These are phyloP conservation scores for Callaeas wilsoni DNA, from an alignment of 2,113 vertebrate species.

Conservation along the genomic window DNA sequence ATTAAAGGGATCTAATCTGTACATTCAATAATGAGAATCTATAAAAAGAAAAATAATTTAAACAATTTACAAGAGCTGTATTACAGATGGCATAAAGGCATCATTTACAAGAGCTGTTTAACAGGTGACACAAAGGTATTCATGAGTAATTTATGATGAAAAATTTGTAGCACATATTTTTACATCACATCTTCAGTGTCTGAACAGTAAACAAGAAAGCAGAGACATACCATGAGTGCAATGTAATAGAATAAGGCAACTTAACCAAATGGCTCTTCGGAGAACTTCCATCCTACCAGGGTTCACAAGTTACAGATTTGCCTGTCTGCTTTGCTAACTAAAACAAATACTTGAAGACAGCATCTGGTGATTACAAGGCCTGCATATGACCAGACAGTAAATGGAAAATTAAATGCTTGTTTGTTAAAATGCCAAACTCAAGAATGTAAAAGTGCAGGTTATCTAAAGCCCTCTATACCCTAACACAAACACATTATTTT, in stretches of 20 bases:
- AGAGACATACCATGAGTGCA: conserved; percentile 37
- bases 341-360: background rate
- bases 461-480: background rate
- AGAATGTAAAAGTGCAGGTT: background rate
- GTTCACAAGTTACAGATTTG: background rate
- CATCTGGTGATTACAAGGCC: background rate
- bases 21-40: conserved; percentile 57
- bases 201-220: conserved; percentile 61
- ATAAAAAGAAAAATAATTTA: conserved; percentile 77
- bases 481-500: background rate
- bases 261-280: conserved; percentile 51
- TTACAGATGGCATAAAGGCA: conserved; percentile 64
- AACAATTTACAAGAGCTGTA: conserved; percentile 72
- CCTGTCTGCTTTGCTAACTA: background rate
- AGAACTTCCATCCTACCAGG: background rate
- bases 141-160: conserved; percentile 59
- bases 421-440: conserved; percentile 14
- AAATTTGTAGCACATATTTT: conserved; percentile 67
- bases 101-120: conserved; percentile 72
- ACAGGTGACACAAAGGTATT: conserved; percentile 62
- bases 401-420: background rate
- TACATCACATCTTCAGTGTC: conserved; percentile 68
- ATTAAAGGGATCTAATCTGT: conserved; percentile 64
- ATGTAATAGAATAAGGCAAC: conserved; percentile 69
- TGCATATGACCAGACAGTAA: background rate